A percentile compares a stretch with the other conserved stretches of the same genome.
Conservation (phyloP, 2,888 invertebrate species). For the Leucoptera coffeella region DNA sequence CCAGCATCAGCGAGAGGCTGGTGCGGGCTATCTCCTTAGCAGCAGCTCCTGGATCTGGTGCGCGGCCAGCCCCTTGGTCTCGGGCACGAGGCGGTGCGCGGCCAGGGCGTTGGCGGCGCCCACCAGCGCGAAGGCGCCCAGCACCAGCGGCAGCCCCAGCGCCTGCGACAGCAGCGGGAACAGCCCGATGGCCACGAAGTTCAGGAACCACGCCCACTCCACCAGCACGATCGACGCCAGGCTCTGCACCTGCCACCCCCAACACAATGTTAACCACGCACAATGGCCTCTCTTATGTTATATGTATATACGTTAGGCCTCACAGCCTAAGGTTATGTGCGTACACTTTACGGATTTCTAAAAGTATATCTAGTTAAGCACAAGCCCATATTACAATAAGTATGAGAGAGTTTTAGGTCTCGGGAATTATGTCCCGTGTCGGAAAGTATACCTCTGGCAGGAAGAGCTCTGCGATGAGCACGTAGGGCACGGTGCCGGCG, state of each 20-base stretch:
- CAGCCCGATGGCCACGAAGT: conserved; percentile 29
- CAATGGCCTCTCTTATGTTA: too few relatives aligned
- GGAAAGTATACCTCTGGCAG: conserved; percentile 28
- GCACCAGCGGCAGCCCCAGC: conserved; percentile 25
- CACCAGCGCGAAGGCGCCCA: conserved; percentile 24
- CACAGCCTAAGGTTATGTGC: too few relatives aligned
- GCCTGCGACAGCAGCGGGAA: conserved; percentile 21
- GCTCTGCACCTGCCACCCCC: conserved; percentile 28
- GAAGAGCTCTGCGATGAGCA: conserved; percentile 24
- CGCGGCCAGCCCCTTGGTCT: conserved; percentile 39
- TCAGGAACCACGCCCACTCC: conserved; percentile 33
- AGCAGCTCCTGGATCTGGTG: conserved; percentile 23
- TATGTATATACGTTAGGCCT: too few relatives aligned
- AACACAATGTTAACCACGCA: too few relatives aligned
- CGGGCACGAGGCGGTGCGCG: conserved; percentile 26
- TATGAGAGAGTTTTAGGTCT: too few relatives aligned
- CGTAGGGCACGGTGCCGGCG: conserved; percentile 26
- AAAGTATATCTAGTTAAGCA: too few relatives aligned
- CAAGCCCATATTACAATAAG: not conserved
- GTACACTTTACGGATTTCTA: too few relatives aligned
- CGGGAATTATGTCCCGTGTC: too few relatives aligned
- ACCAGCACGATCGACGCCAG: conserved; percentile 30
- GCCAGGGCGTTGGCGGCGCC: conserved; percentile 16
- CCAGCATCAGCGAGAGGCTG: too few relatives aligned
- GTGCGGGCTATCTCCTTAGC: conserved; percentile 5